Evolutionary conservation across 2,113 vertebrate species (phyloP), one percentile per base, ranked within the genome.

Genomic region (Rhinoderma darwinii): DNA sequence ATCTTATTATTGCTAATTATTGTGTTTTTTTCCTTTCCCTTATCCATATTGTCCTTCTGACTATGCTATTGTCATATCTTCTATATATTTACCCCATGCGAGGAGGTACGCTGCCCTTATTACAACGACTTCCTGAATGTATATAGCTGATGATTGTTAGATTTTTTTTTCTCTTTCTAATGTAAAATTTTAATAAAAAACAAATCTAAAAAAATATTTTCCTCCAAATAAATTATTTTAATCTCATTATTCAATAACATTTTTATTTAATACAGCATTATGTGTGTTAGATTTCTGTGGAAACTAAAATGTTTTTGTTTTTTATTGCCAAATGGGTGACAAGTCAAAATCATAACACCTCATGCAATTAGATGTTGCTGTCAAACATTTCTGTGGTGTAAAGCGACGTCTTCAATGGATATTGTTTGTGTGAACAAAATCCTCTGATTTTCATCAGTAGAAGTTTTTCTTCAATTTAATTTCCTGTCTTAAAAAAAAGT

Each of bases 291-390:
- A 82, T 70, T 43, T 82, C 20, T 30, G n/a, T 82, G 41, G n/a
- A 41, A 61, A 82, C 56, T 17, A 8, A 44, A 39, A 47, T 82
- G 22, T 79, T 79, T 51, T 51, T 50, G 17, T 50, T 51, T 50
- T 56, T 39, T 17, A 79, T 39, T 61, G 35, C 78, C 78, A 81
- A 61, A 80, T 81, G 78, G 32, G 37, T 80, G 11, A 61, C 11
- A 43, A 61, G 25, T 61, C 78, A 43, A 61, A 81, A 63, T 61
- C 56, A 41, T 32, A 63, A 63, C 77, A 59, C 54, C 37, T 81
- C 78, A 6, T 81, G 78, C n/a, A 81, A 81, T 81, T 81, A 81
- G 56, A 81, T 61, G 37, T 41, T 39, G 18, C 78, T 63, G 78
- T 63, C 39, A 81, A 81, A 80, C 54, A 81, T 81, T 41, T 61